Conservation (phyloP, 2,797 vertebrate species). For the Myiotriccus ornatus region DNA sequence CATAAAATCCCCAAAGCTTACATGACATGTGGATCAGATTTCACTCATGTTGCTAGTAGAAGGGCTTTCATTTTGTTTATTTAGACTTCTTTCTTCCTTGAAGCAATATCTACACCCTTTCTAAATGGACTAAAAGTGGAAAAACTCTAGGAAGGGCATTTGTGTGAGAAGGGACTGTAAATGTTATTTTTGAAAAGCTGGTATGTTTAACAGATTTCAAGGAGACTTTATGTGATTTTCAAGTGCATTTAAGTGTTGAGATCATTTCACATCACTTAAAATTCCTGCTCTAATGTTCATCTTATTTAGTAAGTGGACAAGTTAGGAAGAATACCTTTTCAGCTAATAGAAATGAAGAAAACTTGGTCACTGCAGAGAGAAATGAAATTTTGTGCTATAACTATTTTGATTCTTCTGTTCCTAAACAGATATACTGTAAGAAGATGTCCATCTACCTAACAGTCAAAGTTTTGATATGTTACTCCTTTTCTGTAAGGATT, state of each 20-base stretch:
- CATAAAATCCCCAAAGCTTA: conserved; percentile 22
- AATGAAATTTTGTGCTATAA: not conserved
- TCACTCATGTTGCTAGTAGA: not conserved
- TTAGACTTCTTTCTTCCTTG: conserved; percentile 16
- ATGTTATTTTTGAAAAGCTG: not conserved
- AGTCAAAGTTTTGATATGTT: not conserved
- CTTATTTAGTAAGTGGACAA: not conserved
- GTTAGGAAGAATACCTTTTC: not conserved
- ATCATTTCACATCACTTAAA: not conserved
- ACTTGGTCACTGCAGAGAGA: not conserved
- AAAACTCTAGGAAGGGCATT: not conserved
- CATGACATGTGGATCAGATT: conserved; percentile 25
- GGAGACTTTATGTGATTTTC: not conserved
- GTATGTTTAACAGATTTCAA: not conserved
- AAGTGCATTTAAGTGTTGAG: not conserved
- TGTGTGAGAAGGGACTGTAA: not conserved
- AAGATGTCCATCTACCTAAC: not conserved
- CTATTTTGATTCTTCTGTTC: not conserved
- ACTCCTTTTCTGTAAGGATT: not conserved
- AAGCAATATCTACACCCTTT: not conserved
- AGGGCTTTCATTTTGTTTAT: conserved; percentile 11
- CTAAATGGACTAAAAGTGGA: not conserved
- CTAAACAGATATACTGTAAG: not conserved
- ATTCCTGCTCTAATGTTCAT: not conserved
- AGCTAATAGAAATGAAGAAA: not conserved